Conservation (phyloP, 1,140 invertebrate genomes). For the Procambarus clarkii region DNA sequence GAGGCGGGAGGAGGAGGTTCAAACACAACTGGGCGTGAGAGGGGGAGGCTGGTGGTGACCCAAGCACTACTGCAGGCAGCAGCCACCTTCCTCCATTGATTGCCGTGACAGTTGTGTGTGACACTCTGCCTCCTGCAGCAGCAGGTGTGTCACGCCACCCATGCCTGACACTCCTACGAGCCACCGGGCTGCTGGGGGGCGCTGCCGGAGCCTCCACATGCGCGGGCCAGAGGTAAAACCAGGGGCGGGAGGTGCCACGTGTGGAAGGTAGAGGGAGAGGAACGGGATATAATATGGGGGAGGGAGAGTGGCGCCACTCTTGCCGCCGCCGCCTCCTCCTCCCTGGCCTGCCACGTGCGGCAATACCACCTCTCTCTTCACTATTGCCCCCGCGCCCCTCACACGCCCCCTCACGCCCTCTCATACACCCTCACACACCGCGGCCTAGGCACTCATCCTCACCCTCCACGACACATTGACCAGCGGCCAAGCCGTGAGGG, state of each 20-base stretch:
- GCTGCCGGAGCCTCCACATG: neutral
- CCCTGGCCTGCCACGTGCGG: conserved; percentile 9
- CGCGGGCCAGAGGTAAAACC: conserved; percentile 30
- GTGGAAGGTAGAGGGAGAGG: neutral
- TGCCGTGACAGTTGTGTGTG: conserved; percentile 37
- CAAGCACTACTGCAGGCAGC: conserved; percentile 4
- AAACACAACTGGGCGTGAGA: no score
- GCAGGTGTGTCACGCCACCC: neutral
- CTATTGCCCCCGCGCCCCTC: neutral
- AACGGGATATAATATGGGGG: conserved; percentile 12
- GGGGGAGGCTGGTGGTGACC: no score
- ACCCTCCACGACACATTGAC: neutral
- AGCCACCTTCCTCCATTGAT: conserved; percentile 55
- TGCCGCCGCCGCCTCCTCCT: neutral
- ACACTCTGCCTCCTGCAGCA: neutral
- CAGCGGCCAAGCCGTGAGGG: no score
- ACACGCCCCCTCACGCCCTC: no score
- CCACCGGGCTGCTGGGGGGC: neutral
- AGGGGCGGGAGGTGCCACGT: conserved; percentile 37
- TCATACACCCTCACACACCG: neutral
- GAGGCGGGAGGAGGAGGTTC: no score
- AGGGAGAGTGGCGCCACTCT: conserved; percentile 11
- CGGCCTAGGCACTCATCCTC: neutral
- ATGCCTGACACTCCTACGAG: neutral
- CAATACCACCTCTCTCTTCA: neutral